Evolutionary conservation across 2,113 vertebrate genomes (phyloP).

Genomic region (human): GRCh38 chr4:121698001-121698500

Average conservation of each 20-base stretch:
- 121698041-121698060: background rate
- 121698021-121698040: background rate
- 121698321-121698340: background rate
- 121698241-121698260: accelerated
- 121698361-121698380: no score
- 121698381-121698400: background rate
- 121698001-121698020: background rate
- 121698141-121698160: background rate
- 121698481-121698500: background rate
- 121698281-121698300: background rate
- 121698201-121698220: background rate
- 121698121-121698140: background rate
- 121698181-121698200: background rate
- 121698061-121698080: background rate
- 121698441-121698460: background rate
- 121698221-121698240: background rate
- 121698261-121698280: accelerated
- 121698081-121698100: background rate
- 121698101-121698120: background rate
- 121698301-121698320: background rate
- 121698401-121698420: background rate
- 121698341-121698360: background rate
- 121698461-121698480: background rate
- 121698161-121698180: background rate
- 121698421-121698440: background rate